Conservation (phyloP, 1,140 invertebrate genomes). For the Oedothorax gibbosus region DNA sequence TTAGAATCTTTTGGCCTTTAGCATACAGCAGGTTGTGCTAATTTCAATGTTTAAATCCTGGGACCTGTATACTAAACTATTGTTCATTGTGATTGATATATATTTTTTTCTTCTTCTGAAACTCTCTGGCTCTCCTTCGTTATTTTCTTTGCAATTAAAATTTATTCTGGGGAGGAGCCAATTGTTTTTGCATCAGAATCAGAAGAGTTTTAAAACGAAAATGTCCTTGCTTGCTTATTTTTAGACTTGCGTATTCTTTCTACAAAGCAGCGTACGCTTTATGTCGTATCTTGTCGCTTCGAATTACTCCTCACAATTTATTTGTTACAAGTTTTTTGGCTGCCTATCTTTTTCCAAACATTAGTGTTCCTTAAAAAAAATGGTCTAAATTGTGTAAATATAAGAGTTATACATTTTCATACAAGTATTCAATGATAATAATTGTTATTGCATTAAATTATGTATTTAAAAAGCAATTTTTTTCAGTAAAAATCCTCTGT, state of each 20-base stretch:
- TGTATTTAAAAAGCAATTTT: too few relatives aligned
- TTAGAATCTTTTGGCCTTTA: constrained; percentile 24
- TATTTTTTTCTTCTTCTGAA: constrained; percentile 39
- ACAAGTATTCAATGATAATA: too few relatives aligned
- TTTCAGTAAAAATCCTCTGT: too few relatives aligned
- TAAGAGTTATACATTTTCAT: too few relatives aligned
- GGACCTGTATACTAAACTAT: constrained; percentile 32
- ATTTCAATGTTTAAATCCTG: constrained; percentile 13
- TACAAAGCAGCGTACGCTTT: neutral
- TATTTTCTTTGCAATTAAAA: constrained; percentile 42
- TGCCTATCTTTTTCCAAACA: too few relatives aligned
- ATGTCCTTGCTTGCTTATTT: constrained; percentile 42
- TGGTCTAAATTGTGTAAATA: too few relatives aligned
- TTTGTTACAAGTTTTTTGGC: too few relatives aligned
- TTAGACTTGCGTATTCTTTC: neutral
- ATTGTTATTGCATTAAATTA: too few relatives aligned
- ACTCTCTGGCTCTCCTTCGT: constrained; percentile 45
- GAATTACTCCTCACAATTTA: too few relatives aligned
- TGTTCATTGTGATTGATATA: constrained; percentile 29
- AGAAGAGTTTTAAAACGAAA: constrained; percentile 7
- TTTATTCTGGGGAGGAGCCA: constrained; percentile 36
- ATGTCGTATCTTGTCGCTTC: too few relatives aligned
- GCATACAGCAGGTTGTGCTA: neutral
- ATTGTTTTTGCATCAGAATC: constrained; percentile 1
- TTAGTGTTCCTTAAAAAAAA: too few relatives aligned